Conservation (phyloP, 2,888 invertebrate genomes). For the Drosophila sordidula region DNA sequence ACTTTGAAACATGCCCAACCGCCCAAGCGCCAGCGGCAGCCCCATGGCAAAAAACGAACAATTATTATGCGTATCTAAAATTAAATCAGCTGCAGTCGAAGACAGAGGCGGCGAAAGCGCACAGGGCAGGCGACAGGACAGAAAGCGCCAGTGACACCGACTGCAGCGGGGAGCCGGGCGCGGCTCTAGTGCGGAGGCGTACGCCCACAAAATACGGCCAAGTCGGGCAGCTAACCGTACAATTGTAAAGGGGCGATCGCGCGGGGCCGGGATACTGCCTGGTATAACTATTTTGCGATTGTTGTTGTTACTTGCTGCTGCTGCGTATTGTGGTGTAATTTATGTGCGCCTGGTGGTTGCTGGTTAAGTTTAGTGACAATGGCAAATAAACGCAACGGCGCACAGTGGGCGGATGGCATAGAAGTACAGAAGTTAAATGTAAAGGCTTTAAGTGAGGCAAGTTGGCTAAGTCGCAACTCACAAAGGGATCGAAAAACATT, state of each 20-base stretch:
- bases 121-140: background rate
- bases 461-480: background rate
- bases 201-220: conserved; percentile 4
- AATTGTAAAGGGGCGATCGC: conserved; percentile 13
- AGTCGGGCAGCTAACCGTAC: conserved; percentile 7
- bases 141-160: background rate
- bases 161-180: conserved; percentile 13
- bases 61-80: conserved; percentile 78
- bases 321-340: conserved; percentile 57
- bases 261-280: background rate
- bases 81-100: conserved; percentile 64
- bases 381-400: conserved; percentile 23
- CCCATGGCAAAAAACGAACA: conserved; percentile 16
- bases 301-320: conserved; percentile 7
- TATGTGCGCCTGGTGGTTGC: conserved; percentile 61
- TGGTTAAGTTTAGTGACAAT: conserved; percentile 33
- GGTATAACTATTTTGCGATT: conserved; percentile 41
- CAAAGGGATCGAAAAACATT: background rate
- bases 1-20: conserved; percentile 21
- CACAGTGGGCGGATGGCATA: conserved; percentile 11
- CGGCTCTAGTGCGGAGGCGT: background rate
- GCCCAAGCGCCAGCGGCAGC: conserved; percentile 16
- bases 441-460: background rate
- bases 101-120: conserved; percentile 11
- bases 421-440: conserved; percentile 1